Conservation (phyloP, 2,888 invertebrate genomes). For the Amphipyra tragopoginis region DNA sequence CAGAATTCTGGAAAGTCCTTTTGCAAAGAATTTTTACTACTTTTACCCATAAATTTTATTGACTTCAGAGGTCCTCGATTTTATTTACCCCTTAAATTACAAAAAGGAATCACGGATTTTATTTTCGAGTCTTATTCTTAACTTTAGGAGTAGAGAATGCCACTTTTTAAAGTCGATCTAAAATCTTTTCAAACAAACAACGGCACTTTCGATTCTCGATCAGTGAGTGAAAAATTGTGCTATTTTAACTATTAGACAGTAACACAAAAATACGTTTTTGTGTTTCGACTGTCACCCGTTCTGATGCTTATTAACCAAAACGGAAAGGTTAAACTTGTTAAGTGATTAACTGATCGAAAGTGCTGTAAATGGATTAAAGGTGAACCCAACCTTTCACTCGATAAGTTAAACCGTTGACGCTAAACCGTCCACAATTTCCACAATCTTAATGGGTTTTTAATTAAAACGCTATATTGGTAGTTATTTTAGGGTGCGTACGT, state of each 20-base stretch:
- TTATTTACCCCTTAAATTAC: no score
- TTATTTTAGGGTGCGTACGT: constrained; percentile 1
- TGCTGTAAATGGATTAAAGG: constrained; percentile 57
- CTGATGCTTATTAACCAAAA: constrained; percentile 27
- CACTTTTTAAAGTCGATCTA: no score
- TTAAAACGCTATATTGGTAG: constrained; percentile 2
- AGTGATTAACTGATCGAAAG: constrained; percentile 53
- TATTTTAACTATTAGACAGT: background rate
- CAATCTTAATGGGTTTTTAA: constrained; percentile 20
- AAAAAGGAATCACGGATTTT: no score
- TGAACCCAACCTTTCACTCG: constrained; percentile 47
- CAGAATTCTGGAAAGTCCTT: background rate
- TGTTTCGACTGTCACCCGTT: constrained; percentile 29
- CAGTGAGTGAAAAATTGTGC: no score
- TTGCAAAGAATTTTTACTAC: constrained; percentile 10
- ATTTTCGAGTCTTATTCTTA: no score
- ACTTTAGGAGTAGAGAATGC: no score
- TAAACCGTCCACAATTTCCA: constrained; percentile 21
- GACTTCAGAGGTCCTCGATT: no score
- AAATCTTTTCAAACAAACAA: no score
- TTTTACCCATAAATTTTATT: no score
- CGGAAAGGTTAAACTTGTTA: constrained; percentile 51
- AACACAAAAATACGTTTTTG: constrained; percentile 36
- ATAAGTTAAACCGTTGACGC: constrained; percentile 33
- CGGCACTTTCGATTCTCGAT: no score